Evolutionary conservation across 2,888 invertebrate genomes (phyloP).

Genomic region (Alentia gelatinosa): DNA sequence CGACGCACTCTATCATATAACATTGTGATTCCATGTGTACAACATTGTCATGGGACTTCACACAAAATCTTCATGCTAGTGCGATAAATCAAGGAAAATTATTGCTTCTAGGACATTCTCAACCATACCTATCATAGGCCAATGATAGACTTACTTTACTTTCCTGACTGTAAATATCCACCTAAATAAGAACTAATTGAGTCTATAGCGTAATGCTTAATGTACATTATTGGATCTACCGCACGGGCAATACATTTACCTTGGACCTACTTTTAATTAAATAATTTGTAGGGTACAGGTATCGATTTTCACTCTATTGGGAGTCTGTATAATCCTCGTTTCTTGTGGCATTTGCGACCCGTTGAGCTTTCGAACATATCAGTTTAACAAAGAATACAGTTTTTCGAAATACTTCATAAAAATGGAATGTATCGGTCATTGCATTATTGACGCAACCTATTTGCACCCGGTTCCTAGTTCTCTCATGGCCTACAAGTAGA

Average conservation of each 20-base stretch:
- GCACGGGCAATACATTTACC: not conserved
- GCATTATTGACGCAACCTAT: not conserved
- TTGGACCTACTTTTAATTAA: too few species aligned
- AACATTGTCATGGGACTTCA: not conserved
- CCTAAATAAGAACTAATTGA: not conserved
- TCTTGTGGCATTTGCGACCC: too few species aligned
- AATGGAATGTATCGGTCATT: not conserved
- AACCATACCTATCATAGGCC: not conserved
- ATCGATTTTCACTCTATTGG: too few species aligned
- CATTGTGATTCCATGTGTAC: not conserved
- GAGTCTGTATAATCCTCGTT: too few species aligned
- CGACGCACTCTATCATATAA: constrained; percentile 12
- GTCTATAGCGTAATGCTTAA: not conserved
- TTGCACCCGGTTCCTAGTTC: not conserved
- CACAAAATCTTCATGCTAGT: not conserved
- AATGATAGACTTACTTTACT: not conserved
- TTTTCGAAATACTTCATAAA: not conserved
- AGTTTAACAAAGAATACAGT: too few species aligned
- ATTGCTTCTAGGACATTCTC: constrained; percentile 24
- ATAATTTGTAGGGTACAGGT: too few species aligned
- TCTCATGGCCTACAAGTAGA: not conserved
- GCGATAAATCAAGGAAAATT: not conserved
- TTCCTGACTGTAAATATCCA: too few species aligned
- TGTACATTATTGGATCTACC: not conserved
- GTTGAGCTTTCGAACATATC: too few species aligned